A percentile compares a stretch with the other conserved stretches of the same genome.
phyloP scores from a whole-genome alignment of 2,113 vertebrate genomes.

The Crotophaga sulcirostris region DNA sequence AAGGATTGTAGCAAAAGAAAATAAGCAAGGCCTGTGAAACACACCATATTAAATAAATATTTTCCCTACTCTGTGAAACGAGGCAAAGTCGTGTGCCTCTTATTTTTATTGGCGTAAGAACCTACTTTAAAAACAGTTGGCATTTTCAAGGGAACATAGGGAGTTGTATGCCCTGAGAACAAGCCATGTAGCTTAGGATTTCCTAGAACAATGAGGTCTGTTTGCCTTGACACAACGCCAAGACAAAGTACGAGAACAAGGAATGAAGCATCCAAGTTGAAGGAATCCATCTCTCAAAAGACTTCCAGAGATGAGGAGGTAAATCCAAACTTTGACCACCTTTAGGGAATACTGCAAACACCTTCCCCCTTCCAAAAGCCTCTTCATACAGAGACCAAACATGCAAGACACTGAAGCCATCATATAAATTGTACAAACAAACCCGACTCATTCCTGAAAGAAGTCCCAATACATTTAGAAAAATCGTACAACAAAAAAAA shows the following conservation, averaged over 20 bases:
- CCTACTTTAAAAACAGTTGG: not conserved
- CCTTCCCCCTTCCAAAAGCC: not conserved
- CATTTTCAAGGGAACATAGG: not conserved
- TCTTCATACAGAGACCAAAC: not conserved
- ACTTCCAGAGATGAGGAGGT: not conserved
- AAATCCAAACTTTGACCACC: not conserved
- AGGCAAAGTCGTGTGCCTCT: not conserved
- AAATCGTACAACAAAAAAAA: not conserved
- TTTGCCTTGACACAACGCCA: not conserved
- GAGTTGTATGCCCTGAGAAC: not conserved
- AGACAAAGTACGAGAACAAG: not conserved
- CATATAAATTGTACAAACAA: not conserved
- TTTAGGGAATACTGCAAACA: not conserved
- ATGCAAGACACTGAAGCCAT: not conserved
- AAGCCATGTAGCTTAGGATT: not conserved
- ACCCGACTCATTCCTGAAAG: fast-evolving
- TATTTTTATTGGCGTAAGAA: constrained; percentile 13
- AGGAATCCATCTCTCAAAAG: not conserved
- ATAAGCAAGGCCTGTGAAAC: constrained; percentile 2
- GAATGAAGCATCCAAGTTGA: not conserved
- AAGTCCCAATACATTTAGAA: fast-evolving
- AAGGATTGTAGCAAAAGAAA: not conserved
- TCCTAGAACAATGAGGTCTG: not conserved
- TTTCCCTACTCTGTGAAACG: not conserved
- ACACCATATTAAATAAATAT: constrained; percentile 33